A percentile compares a stretch with the other conserved stretches of the same genome.
Conservation (phyloP, 2,888 invertebrate genomes). For the Strigamia crassipes region DNA sequence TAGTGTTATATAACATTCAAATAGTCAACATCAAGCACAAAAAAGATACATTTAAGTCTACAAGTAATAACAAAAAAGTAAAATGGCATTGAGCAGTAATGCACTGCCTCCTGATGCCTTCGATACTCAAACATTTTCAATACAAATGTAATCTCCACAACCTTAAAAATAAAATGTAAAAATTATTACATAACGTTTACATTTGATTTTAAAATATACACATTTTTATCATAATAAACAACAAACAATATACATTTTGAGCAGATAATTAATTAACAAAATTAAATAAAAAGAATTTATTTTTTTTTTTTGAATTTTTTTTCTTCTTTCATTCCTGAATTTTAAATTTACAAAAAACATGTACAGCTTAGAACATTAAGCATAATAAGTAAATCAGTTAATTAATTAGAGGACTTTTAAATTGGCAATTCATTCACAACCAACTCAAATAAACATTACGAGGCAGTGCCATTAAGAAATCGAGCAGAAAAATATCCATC, state of each 20-base stretch:
- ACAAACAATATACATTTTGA: constrained; percentile 12
- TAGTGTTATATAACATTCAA: constrained; percentile 30
- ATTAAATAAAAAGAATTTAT: neutral
- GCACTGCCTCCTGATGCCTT: constrained; percentile 24
- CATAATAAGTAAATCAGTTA: constrained; percentile 2
- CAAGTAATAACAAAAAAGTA: constrained; percentile 24
- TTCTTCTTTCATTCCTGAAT: neutral
- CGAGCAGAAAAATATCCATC: constrained; percentile 1
- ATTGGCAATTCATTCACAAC: neutral
- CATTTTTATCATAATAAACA: neutral
- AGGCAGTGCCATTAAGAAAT: constrained; percentile 45
- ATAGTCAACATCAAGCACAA: constrained; percentile 30
- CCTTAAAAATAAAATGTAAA: neutral
- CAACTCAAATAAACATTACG: constrained; percentile 30
- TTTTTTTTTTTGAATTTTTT: neutral
- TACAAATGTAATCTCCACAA: constrained; percentile 4
- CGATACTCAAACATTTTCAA: neutral
- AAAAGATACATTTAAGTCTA: constrained; percentile 26
- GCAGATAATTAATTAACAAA: neutral
- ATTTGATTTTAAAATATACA: neutral
- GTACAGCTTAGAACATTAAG: constrained; percentile 23
- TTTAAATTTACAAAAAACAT: constrained; percentile 15
- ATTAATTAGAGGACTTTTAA: neutral
- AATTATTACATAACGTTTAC: constrained; percentile 4
- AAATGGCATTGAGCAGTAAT: constrained; percentile 26